These are phyloP conservation scores for Dipodomys stephensi DNA, from an alignment of 2,113 vertebrate species.

Conservation along the genomic window DNA sequence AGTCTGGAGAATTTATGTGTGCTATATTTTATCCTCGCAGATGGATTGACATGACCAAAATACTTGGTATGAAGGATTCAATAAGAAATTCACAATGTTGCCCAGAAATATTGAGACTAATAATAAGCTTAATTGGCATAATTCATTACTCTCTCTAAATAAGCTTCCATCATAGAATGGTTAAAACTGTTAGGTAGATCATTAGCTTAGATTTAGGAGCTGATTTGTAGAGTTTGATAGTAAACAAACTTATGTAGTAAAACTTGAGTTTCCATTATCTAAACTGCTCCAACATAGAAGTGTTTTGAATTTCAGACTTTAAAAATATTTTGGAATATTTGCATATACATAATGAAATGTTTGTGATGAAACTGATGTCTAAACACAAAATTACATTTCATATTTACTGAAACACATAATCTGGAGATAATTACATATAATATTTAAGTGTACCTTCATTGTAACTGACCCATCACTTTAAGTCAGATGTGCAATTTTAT, in stretches of 20 bases:
- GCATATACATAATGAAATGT: background rate
- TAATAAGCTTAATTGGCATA: background rate
- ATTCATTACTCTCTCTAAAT: slow-evolving; percentile 8
- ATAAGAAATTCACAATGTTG: background rate
- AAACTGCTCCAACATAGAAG: too few relatives aligned
- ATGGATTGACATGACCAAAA: background rate
- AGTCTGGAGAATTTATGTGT: background rate
- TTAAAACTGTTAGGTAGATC: background rate
- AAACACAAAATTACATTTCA: background rate
- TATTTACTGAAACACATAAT: background rate
- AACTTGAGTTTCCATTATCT: too few relatives aligned
- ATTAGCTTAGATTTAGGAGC: background rate
- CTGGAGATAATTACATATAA: background rate
- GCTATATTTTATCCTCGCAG: background rate
- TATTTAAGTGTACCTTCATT: background rate
- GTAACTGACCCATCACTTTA: background rate
- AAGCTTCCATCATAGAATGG: background rate
- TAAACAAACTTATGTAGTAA: background rate
- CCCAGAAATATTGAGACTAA: background rate
- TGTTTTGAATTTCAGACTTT: too few relatives aligned
- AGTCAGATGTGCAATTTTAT: background rate
- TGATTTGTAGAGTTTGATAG: background rate
- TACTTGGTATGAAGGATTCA: too few relatives aligned
- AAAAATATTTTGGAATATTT: background rate
- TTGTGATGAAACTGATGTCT: background rate